Percentiles rank a stretch among this genome's conserved stretches.
Evolutionary conservation across 2,888 invertebrate genomes (phyloP).

Genomic region (Epinotia ramella): DNA sequence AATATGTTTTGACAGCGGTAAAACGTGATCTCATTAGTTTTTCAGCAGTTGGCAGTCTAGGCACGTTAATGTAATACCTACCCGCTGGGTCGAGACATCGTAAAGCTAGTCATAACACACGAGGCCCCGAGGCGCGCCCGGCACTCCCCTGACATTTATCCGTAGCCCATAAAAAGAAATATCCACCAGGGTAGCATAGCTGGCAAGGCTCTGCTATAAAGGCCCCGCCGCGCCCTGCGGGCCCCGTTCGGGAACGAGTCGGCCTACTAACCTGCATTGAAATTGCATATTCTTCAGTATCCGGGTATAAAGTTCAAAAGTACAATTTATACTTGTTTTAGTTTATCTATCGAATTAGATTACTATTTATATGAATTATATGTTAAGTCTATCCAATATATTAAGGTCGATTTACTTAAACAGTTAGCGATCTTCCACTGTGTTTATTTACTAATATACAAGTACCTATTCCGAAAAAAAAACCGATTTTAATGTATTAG

Average conservation of each 20-base stretch:
- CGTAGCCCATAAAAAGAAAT: constrained; percentile 83
- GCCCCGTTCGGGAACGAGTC: constrained; percentile 55
- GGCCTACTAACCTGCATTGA: constrained; percentile 76
- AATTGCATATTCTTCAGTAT: constrained; percentile 40
- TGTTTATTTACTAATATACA: background rate
- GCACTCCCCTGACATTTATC: constrained; percentile 83
- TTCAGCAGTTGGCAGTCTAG: background rate
- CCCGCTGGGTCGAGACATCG: constrained; percentile 40
- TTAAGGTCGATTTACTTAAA: no score
- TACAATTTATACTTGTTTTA: no score
- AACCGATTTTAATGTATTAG: background rate
- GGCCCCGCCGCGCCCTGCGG: constrained; percentile 77
- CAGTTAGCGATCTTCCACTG: no score
- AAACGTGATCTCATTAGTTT: background rate
- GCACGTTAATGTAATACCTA: background rate
- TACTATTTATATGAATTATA: no score
- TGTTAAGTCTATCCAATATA: no score
- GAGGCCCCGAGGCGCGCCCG: constrained; percentile 63
- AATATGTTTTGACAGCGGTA: background rate
- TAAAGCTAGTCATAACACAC: constrained; percentile 68
- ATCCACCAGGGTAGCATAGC: constrained; percentile 78
- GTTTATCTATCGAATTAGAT: no score
- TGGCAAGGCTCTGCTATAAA: constrained; percentile 72
- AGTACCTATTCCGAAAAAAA: no score
- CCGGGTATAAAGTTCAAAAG: background rate